A percentile compares a stretch with the other conserved stretches of the same genome.
Conservation (phyloP, 2,113 vertebrate species). For the Procavia capensis region DNA sequence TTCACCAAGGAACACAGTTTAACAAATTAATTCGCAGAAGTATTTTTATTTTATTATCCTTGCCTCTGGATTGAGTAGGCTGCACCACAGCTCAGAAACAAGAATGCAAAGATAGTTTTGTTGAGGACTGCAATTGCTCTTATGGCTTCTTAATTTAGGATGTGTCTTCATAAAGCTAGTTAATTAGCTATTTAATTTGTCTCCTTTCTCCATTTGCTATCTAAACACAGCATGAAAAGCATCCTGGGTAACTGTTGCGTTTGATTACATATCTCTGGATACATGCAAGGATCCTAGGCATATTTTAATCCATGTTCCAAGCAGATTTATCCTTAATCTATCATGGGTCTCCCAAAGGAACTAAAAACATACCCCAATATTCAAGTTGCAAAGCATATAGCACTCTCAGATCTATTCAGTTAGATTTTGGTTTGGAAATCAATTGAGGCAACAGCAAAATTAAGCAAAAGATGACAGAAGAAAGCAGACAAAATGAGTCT, state of each 20-base stretch:
- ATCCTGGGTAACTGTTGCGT: background rate
- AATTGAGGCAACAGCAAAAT: background rate
- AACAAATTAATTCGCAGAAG: background rate
- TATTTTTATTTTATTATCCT: background rate
- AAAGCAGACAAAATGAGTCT: background rate
- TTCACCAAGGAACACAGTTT: background rate
- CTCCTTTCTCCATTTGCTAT: background rate
- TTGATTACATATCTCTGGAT: background rate
- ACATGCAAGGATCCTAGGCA: background rate
- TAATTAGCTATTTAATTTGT: background rate
- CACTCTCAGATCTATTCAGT: background rate
- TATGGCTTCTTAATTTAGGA: background rate
- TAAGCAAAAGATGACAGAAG: background rate
- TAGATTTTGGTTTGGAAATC: constrained; percentile 17
- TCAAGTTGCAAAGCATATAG: background rate
- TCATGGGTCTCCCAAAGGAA: background rate
- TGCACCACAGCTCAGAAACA: background rate
- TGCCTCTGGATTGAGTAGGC: background rate
- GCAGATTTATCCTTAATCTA: background rate
- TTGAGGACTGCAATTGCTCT: background rate
- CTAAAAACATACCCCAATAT: background rate
- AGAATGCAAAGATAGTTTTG: background rate
- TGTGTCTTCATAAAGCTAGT: background rate
- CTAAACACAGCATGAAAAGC: background rate
- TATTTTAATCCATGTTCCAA: background rate